Evolutionary conservation across 1,140 invertebrate species (phyloP).

Genomic region (Drosophila teissieri): DNA sequence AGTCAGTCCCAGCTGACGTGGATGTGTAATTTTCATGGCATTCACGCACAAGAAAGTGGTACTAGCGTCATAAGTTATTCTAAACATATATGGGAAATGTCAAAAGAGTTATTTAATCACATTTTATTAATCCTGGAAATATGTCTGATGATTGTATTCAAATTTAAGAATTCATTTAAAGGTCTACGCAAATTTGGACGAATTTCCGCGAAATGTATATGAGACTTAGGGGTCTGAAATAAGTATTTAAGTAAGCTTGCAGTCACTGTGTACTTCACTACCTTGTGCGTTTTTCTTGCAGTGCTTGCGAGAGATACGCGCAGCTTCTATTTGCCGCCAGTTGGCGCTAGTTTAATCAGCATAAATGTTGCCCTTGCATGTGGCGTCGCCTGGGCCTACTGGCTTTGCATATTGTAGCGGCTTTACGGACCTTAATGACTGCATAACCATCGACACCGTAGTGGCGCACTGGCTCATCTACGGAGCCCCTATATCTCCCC

Average conservation of each 20-base stretch:
- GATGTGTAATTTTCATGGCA: conserved; percentile 10
- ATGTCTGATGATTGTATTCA: not conserved
- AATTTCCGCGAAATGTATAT: no score
- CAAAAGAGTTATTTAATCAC: not conserved
- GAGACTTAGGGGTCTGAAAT: no score
- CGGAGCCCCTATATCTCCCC: not conserved
- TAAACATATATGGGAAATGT: not conserved
- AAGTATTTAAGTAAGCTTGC: no score
- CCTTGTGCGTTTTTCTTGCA: not conserved
- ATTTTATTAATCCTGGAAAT: not conserved
- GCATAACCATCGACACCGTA: conserved; percentile 49
- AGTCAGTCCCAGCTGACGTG: conserved; percentile 21
- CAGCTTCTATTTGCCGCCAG: conserved; percentile 22
- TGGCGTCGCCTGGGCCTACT: conserved; percentile 40
- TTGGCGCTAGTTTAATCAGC: conserved; percentile 65
- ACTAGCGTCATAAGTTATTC: not conserved
- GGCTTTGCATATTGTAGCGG: conserved; percentile 56
- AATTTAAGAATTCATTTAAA: no score
- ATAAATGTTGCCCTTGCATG: conserved; percentile 61
- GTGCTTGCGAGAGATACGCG: conserved; percentile 3
- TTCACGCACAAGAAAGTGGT: not conserved
- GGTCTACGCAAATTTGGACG: no score
- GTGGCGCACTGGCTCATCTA: conserved; percentile 18
- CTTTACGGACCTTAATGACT: conserved; percentile 56
- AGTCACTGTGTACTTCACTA: no score